Base-by-base conservation (phyloP, 2,888 invertebrate genomes). In the Xylocampa areola region DNA sequence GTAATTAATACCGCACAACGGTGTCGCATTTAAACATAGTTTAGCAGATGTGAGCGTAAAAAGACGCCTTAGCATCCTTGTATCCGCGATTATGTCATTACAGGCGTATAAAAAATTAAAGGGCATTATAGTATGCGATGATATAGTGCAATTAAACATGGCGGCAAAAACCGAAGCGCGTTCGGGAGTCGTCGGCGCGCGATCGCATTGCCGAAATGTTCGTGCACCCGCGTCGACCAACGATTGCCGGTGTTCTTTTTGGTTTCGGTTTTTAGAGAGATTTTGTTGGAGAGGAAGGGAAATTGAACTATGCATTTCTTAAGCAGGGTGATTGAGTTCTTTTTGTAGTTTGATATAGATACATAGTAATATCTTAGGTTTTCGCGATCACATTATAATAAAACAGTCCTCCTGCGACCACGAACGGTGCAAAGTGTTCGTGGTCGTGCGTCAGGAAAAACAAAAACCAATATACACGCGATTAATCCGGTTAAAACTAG, bases 121-220 rank as follows among this genome's bases (percentile, higher is more conserved):
- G 90, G 88, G 88, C 90, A 90, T 89, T 88, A 88, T 86, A 91
- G 92, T 92, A 93, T 92, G 92, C 89, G 91, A 93, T 93, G 93
- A 93, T 93, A 93, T 91, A 85, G 83, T 76, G 86, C 87, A 91
- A 93, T 93, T 92, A 93, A 88, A 86, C 79, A 73, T 66, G 53
- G 40, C 73, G 51, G 72, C 68, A 84, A 84, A 83, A 76, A 76
- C 57, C 63, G 63, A 59, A 27, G 39, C 43, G 51, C 36, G 57
- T 67, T 66, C 67, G 79, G 66, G 53, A 55, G 65, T 55, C 49
- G 65, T 53, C 54, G 43, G 37, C 58, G 41, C 63, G 48, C 50
- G 53, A 50, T 58, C 66, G 76, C 73, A 74, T 79, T 64, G 72
- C 73, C 80, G 47, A 77, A 80, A 79, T 75, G 65, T 67, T 70